Evolutionary conservation across 2,113 vertebrate species (phyloP).

Genomic region (Tyto alba): DNA sequence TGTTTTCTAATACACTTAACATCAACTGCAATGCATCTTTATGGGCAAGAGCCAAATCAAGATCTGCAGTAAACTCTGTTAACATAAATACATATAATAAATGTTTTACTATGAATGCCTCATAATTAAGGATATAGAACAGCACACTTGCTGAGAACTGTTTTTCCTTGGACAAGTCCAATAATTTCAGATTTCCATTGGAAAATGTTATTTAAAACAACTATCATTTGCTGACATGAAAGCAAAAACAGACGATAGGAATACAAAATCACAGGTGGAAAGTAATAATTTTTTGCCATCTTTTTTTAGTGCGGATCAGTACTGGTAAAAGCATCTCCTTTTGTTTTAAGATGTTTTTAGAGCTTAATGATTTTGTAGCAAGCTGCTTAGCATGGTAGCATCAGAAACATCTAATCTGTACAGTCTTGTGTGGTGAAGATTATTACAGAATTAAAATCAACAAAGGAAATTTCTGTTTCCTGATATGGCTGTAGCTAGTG

Average conservation of each 20-base stretch:
- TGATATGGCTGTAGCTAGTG: not conserved
- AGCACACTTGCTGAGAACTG: not conserved
- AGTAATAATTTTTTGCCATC: not conserved
- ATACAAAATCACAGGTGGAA: not conserved
- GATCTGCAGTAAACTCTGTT: not conserved
- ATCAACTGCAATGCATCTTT: not conserved
- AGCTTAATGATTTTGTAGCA: not conserved
- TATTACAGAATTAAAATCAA: not conserved
- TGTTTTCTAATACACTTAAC: not conserved
- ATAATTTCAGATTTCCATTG: not conserved
- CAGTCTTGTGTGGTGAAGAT: not conserved
- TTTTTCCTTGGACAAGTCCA: not conserved
- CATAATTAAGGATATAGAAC: not conserved
- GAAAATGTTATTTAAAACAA: not conserved
- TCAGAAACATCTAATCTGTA: not conserved
- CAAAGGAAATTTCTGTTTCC: not conserved
- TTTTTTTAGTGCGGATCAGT: not conserved
- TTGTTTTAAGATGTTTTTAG: not conserved
- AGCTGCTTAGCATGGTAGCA: accelerated
- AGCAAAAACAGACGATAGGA: not conserved
- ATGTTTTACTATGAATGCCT: not conserved
- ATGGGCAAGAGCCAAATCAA: not conserved
- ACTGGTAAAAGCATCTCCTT: not conserved
- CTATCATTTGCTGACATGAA: not conserved
- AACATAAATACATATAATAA: not conserved